Evolutionary conservation across 1,140 invertebrate species (phyloP).

Genomic region (Colletes latitarsis): DNA sequence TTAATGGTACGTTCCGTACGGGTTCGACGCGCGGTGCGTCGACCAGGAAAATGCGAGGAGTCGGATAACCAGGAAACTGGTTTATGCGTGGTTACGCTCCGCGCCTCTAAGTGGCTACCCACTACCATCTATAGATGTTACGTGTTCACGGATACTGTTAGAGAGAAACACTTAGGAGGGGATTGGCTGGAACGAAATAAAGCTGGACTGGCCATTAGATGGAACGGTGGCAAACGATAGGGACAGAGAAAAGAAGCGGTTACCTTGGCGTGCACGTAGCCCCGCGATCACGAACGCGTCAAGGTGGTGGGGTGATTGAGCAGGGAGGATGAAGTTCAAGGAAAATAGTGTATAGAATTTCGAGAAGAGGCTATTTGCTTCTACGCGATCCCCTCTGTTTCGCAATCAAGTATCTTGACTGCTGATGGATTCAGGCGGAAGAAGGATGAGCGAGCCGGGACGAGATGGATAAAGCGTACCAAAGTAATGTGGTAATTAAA

Average conservation of each 20-base stretch:
- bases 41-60: constrained; percentile 75
- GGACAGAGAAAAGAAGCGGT: constrained; percentile 33
- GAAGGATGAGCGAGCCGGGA: constrained; percentile 35
- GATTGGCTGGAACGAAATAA: constrained; percentile 57
- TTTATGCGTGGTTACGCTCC: constrained; percentile 76
- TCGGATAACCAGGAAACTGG: constrained; percentile 79
- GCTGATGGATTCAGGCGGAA: constrained; percentile 60
- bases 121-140: constrained; percentile 62
- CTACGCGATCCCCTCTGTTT: constrained; percentile 14
- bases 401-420: constrained; percentile 44
- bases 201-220: constrained; percentile 60
- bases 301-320: constrained; percentile 42
- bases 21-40: constrained; percentile 69
- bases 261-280: constrained; percentile 52
- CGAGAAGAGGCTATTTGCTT: constrained; percentile 54
- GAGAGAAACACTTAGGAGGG: constrained; percentile 38
- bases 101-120: constrained; percentile 65
- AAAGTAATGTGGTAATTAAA: constrained; percentile 80
- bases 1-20: constrained; percentile 73
- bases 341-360: constrained; percentile 59
- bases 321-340: constrained; percentile 53
- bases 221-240: constrained; percentile 51
- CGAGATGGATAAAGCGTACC: constrained; percentile 42
- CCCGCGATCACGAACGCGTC: constrained; percentile 41
- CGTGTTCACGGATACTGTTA: constrained; percentile 57